Conservation (phyloP, 2,113 vertebrate species). For the Neodon shergylaensis region DNA sequence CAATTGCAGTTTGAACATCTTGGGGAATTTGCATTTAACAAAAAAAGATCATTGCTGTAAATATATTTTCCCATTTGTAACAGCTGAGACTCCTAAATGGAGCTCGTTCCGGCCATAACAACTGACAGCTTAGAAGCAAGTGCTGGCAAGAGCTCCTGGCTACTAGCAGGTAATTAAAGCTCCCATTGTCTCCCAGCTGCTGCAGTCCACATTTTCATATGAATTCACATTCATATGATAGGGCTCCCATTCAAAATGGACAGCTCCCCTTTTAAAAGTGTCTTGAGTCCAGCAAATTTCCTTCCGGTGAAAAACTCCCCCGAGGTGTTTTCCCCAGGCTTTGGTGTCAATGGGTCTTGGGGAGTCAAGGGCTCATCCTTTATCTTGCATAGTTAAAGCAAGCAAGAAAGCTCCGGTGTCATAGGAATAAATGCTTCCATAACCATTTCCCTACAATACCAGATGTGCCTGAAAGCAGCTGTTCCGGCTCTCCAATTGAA, state of each 20-base stretch:
- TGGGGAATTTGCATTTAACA: conserved; percentile 80
- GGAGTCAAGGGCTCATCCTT: neutral
- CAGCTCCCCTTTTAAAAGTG: conserved; percentile 48
- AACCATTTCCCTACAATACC: neutral
- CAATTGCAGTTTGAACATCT: conserved; percentile 72
- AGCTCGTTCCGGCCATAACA: conserved; percentile 77
- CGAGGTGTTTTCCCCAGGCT: neutral
- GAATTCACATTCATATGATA: neutral
- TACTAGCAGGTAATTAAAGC: conserved; percentile 85
- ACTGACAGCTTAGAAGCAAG: conserved; percentile 82
- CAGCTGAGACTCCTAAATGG: conserved; percentile 84
- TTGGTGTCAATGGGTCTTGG: neutral
- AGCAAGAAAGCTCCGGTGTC: neutral
- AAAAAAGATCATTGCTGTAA: conserved; percentile 80
- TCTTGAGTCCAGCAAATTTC: conserved; percentile 47
- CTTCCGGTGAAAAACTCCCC: conserved; percentile 33
- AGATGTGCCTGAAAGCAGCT: neutral
- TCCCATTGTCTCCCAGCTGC: conserved; percentile 83
- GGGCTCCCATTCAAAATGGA: conserved; percentile 68
- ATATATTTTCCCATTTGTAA: conserved; percentile 82
- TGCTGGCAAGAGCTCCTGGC: conserved; percentile 81
- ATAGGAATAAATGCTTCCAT: neutral
- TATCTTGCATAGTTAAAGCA: conserved; percentile 29
- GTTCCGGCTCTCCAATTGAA: neutral
- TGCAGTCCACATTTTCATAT: conserved; percentile 71